phyloP scores from a whole-genome alignment of 2,797 vertebrate species.

The Sitta carolinensis region DNA sequence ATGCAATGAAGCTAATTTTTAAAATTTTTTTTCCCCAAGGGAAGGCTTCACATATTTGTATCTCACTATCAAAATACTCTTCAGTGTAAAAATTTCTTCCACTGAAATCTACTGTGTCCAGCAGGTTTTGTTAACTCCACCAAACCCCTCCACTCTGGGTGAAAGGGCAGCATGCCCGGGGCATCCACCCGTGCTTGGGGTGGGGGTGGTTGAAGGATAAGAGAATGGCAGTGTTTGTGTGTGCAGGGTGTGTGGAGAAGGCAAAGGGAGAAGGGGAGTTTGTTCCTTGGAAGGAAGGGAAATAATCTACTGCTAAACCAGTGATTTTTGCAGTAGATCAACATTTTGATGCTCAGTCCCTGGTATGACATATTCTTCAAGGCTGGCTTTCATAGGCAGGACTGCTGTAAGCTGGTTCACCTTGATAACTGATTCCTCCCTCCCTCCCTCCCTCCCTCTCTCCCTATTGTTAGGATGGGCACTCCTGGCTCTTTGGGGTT shows the following conservation, averaged over 20 bases:
- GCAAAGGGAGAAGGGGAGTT: neutral
- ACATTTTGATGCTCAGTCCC: neutral
- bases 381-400: neutral
- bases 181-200: rapidly evolving
- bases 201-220: neutral
- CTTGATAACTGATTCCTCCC: neutral
- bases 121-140: neutral
- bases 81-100: neutral
- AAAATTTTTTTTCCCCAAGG: neutral
- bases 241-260: rapidly evolving
- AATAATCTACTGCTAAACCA: neutral
- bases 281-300: neutral
- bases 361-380: neutral
- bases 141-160: rapidly evolving
- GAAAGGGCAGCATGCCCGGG: neutral
- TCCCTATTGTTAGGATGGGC: neutral
- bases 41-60: neutral
- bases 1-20: neutral
- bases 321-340: neutral
- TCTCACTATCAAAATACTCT: neutral
- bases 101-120: neutral
- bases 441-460: neutral
- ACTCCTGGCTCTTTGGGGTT: neutral
- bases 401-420: neutral
- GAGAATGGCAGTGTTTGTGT: neutral